Evolutionary conservation across 1,140 invertebrate species (phyloP), one percentile per base, ranked within the genome.

Genomic region (Augochlora pura): DNA sequence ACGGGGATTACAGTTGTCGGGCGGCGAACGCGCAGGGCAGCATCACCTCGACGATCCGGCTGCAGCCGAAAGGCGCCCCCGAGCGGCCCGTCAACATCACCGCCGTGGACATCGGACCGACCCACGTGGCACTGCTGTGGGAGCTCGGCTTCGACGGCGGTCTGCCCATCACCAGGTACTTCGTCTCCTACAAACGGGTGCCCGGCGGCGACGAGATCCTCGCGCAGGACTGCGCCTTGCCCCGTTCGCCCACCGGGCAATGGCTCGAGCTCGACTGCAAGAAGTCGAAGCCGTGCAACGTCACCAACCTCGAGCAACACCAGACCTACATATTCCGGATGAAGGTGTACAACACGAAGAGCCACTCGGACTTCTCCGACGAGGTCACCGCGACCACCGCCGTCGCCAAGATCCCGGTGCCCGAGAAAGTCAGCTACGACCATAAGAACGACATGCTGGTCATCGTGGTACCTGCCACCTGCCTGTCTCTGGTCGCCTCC

Each of bases 101-200:
- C 0, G 94, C 96, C 10, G 93, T 95, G 62, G 95, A 96, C 81
- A 94, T 96, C 1, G 96, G 96, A 0, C 96, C 96, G 7, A 96
- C 96, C 21, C 96, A 95, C 86, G 96, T 98, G 0, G 95, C 96
- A 0, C 90, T 98, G 1, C 94, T 94, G 49, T 98, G 97, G 97
- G 95, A 96, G 83, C 95, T 97, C 1, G 97, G 97, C 0, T 99
- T 98, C 88, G 97, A 98, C 91, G 98, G 98, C 0, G 97, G 97
- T 0, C 89, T 97, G 49, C 94, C 95, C 18, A 97, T 96, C 83
- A 98, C 97, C 0, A 97, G 97, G 87, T 98, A 97, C 91, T 97
- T 97, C 84, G 96, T 98, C 9, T 95, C 95, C 12, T 97, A 97
- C 88, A 94, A 95, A 66, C 94, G 96, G 39, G 94, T 96, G 0